phyloP scores from a whole-genome alignment of 1,140 invertebrate genomes.

The Atta texana region DNA sequence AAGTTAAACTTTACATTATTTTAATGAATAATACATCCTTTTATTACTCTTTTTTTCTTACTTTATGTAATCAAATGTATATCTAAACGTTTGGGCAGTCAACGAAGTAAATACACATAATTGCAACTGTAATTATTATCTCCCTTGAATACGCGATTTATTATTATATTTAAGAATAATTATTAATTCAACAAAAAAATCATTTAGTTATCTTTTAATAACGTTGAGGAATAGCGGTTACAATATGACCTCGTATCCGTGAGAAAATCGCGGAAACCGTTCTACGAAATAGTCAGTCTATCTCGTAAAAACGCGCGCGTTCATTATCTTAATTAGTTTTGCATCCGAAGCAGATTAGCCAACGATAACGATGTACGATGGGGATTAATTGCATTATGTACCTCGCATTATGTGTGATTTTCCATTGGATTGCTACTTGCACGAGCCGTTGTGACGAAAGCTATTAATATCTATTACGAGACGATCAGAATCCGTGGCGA shows the following conservation, averaged over 20 bases:
- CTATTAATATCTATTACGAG: slow-evolving; percentile 69
- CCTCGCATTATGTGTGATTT: slow-evolving; percentile 61
- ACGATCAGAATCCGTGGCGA: slow-evolving; percentile 28
- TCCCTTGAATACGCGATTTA: slow-evolving; percentile 26
- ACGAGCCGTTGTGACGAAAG: slow-evolving; percentile 61
- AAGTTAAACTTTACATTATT: background rate
- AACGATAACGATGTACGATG: slow-evolving; percentile 47
- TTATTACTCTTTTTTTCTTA: background rate
- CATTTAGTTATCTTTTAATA: slow-evolving; percentile 56
- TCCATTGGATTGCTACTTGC: slow-evolving; percentile 61
- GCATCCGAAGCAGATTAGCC: slow-evolving; percentile 55
- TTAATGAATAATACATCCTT: slow-evolving; percentile 14
- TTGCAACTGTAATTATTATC: slow-evolving; percentile 32
- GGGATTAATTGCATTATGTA: slow-evolving; percentile 70
- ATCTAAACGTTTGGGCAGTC: slow-evolving; percentile 41
- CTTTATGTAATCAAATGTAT: slow-evolving; percentile 26
- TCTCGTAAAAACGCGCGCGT: slow-evolving; percentile 41
- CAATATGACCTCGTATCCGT: slow-evolving; percentile 66
- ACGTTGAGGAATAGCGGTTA: slow-evolving; percentile 45
- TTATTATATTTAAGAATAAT: slow-evolving; percentile 1
- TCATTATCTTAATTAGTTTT: slow-evolving; percentile 70
- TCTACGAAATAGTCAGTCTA: slow-evolving; percentile 30
- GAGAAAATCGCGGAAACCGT: slow-evolving; percentile 61
- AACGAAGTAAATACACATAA: slow-evolving; percentile 18
- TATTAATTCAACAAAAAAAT: slow-evolving; percentile 18